Conservation (phyloP, 2,113 vertebrate species). For the Patagioenas fasciata region DNA sequence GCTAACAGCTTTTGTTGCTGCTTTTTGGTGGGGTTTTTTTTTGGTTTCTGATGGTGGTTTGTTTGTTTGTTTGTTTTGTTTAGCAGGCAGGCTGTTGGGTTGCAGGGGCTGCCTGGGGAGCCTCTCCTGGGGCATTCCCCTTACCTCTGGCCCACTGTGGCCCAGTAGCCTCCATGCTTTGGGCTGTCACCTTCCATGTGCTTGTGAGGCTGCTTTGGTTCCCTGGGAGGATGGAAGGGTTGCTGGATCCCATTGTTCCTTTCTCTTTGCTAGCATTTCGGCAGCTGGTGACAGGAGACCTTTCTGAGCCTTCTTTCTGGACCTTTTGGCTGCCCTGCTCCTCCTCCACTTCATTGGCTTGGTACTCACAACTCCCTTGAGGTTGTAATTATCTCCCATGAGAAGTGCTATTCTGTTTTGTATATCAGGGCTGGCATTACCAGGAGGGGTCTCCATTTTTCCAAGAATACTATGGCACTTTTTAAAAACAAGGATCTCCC, state of each 20-base stretch:
- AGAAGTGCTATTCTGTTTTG: neutral
- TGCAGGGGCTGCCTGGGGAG: neutral
- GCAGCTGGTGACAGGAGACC: neutral
- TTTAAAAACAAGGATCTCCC: neutral
- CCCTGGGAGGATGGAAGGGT: neutral
- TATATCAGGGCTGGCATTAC: neutral
- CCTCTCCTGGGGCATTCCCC: neutral
- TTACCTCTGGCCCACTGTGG: neutral
- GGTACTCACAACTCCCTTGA: neutral
- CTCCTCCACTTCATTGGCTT: neutral
- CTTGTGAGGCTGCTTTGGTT: neutral
- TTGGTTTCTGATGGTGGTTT: too few relatives aligned
- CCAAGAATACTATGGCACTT: neutral
- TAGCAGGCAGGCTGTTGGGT: neutral
- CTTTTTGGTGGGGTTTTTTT: neutral
- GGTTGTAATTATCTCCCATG: neutral
- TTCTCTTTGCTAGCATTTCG: neutral
- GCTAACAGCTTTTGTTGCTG: neutral
- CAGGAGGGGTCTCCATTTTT: neutral
- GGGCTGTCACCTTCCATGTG: neutral
- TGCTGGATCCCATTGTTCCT: neutral
- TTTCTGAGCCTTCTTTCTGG: neutral
- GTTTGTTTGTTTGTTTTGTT: neutral
- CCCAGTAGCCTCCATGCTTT: neutral
- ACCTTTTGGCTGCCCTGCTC: neutral